These are phyloP conservation scores for Petrocephalus zakoni DNA, from an alignment of 2,113 vertebrate genomes.

Conservation along the genomic window DNA sequence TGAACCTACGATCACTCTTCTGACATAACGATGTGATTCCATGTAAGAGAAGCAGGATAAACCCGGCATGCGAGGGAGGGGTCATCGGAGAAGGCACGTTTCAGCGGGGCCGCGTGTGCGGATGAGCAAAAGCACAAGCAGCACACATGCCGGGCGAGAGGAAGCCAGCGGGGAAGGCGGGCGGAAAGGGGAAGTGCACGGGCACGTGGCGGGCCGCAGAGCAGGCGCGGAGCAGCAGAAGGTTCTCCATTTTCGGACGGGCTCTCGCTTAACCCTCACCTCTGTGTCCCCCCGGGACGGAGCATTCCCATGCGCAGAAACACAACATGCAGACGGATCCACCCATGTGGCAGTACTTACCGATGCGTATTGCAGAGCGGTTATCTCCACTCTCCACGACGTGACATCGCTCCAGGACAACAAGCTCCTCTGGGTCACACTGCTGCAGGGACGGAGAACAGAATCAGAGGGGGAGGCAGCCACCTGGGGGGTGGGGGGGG, in stretches of 20 bases:
- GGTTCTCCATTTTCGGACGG: not conserved
- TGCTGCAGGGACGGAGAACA: conserved; percentile 45
- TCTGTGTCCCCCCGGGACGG: too few relatives aligned
- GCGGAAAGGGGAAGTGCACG: too few relatives aligned
- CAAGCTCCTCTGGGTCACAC: conserved; percentile 37
- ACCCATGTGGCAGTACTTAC: conserved; percentile 40
- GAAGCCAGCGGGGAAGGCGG: not conserved
- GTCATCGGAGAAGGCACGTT: not conserved
- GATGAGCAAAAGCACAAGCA: not conserved
- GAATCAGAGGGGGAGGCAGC: conserved; percentile 9
- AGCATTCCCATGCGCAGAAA: not conserved
- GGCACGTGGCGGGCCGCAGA: not conserved
- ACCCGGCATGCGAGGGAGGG: not conserved
- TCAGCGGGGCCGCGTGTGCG: not conserved
- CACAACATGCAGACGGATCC: not conserved
- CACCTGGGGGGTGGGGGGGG: too few relatives aligned
- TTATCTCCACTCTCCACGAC: conserved; percentile 40
- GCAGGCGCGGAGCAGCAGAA: not conserved
- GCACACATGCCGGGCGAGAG: not conserved
- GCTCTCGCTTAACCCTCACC: not conserved
- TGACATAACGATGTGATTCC: not conserved
- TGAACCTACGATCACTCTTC: not conserved
- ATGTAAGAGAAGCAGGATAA: not conserved
- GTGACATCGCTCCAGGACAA: conserved; percentile 20
- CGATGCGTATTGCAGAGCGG: conserved; percentile 43